phyloP scores from a whole-genome alignment of 2,797 vertebrate genomes.

The Sternotherus odoratus region DNA sequence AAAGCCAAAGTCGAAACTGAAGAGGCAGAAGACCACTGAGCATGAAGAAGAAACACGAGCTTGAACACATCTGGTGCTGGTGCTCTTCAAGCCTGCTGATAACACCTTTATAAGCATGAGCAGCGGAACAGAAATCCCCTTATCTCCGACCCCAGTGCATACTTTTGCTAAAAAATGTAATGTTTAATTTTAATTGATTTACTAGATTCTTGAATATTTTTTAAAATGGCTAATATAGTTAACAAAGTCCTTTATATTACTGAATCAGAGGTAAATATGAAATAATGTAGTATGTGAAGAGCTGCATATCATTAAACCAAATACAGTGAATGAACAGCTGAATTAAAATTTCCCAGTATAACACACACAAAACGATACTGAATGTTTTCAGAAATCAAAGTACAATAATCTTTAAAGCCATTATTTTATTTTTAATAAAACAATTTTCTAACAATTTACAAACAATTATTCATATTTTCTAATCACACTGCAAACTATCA shows the following conservation, averaged over 20 bases:
- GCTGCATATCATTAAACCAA: neutral
- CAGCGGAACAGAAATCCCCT: neutral
- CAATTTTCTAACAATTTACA: constrained; percentile 26
- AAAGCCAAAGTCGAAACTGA: neutral
- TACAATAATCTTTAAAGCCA: neutral
- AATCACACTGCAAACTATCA: constrained; percentile 31
- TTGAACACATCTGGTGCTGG: neutral
- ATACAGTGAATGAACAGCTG: neutral
- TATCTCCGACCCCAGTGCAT: neutral
- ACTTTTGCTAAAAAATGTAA: neutral
- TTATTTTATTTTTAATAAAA: constrained; percentile 56
- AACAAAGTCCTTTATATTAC: neutral
- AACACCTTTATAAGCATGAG: neutral
- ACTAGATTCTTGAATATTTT: neutral
- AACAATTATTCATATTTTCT: constrained; percentile 1
- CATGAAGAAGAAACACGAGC: neutral
- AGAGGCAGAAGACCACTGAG: neutral
- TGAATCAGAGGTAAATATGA: neutral
- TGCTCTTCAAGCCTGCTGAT: neutral
- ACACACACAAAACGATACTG: neutral
- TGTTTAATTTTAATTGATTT: neutral
- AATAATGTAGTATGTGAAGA: neutral
- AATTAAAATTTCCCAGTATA: neutral
- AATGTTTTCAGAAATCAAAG: constrained; percentile 22
- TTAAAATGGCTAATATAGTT: neutral